phyloP scores from a whole-genome alignment of 2,113 vertebrate species.

The Mobula birostris region DNA sequence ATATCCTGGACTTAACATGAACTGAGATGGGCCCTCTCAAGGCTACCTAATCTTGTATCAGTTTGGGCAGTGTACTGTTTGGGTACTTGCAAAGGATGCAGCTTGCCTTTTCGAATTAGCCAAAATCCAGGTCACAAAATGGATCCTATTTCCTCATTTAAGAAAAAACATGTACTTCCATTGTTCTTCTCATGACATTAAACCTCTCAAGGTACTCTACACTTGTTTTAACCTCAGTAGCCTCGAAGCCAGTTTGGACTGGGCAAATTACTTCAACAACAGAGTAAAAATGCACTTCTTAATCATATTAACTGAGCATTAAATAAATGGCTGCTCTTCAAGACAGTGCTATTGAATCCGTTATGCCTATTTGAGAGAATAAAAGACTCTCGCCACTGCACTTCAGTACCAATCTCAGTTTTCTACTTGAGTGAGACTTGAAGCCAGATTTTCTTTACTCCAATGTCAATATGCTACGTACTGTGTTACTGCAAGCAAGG shows the following conservation, averaged over 20 bases:
- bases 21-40: not conserved
- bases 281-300: not conserved
- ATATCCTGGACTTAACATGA: not conserved
- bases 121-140: not conserved
- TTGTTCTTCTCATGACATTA: not conserved
- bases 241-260: not conserved
- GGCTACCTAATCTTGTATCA: not conserved
- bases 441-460: too few relatives aligned
- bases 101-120: not conserved
- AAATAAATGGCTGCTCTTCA: too few relatives aligned
- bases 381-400: too few relatives aligned
- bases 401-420: too few relatives aligned
- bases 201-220: not conserved
- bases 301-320: not conserved
- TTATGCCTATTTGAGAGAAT: too few relatives aligned
- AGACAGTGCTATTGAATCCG: too few relatives aligned
- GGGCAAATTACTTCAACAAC: not conserved
- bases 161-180: not conserved
- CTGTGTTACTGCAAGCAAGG: too few relatives aligned
- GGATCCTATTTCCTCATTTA: not conserved
- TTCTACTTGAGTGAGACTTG: too few relatives aligned
- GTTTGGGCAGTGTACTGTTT: not conserved
- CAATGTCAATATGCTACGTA: too few relatives aligned
- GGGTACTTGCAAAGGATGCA: not conserved
- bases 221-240: not conserved